phyloP scores from a whole-genome alignment of 2,113 vertebrate genomes.

The Eira barbara region DNA sequence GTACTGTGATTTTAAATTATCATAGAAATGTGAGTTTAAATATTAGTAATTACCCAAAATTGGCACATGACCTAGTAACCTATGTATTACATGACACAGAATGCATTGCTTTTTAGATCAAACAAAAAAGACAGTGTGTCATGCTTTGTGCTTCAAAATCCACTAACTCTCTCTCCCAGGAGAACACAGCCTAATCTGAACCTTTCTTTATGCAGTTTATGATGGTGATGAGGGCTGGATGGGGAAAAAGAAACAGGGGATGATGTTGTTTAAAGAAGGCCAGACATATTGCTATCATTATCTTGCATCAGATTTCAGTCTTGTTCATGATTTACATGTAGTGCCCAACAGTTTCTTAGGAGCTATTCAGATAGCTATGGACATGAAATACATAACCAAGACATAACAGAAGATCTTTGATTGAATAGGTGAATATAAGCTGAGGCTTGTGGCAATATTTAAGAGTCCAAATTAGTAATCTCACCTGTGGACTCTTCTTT shows the following conservation, averaged over 20 bases:
- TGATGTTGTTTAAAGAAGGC: background rate
- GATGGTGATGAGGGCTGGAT: background rate
- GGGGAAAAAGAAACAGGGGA: background rate
- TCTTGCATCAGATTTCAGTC: background rate
- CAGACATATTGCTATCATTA: background rate
- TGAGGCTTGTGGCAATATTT: background rate
- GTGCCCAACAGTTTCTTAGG: background rate
- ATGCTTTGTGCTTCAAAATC: background rate
- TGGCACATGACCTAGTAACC: conserved; percentile 3
- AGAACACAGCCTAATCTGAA: background rate
- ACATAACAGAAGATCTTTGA: background rate
- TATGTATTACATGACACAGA: background rate
- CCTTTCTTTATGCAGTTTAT: background rate
- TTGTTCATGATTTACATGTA: background rate
- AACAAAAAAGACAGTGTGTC: background rate
- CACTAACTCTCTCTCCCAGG: conserved; percentile 19
- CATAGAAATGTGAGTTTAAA: conserved; percentile 31
- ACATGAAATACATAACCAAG: background rate
- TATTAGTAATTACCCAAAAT: conserved; percentile 39
- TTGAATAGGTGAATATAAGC: background rate
- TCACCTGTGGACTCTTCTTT: background rate
- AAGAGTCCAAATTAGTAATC: background rate
- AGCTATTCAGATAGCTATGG: background rate
- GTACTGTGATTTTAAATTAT: conserved; percentile 41
- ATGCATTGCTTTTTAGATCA: conserved; percentile 16